Conservation (phyloP, 2,888 invertebrate genomes). For the Agonum fuliginosum region DNA sequence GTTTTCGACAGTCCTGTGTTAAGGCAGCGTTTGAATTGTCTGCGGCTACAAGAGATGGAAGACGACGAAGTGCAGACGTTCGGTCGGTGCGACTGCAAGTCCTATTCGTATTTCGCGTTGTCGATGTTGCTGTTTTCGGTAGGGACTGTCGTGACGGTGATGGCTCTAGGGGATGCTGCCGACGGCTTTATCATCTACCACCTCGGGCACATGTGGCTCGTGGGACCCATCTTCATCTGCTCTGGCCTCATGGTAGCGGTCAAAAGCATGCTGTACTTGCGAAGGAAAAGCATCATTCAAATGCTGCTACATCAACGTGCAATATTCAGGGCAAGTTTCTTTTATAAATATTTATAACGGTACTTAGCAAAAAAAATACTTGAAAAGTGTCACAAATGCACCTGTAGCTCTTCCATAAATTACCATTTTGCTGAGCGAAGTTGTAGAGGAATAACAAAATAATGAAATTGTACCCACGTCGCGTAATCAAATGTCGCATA, state of each 20-base stretch:
- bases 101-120: constrained; percentile 79
- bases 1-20: constrained; percentile 79
- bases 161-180: constrained; percentile 75
- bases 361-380: neutral
- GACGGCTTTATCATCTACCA: constrained; percentile 78
- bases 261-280: constrained; percentile 80
- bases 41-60: constrained; percentile 76
- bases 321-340: constrained; percentile 76
- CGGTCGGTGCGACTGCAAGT: constrained; percentile 80
- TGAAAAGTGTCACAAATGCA: constrained; percentile 14
- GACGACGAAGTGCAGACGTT: constrained; percentile 78
- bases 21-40: constrained; percentile 76
- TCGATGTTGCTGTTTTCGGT: constrained; percentile 79
- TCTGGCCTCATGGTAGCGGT: constrained; percentile 82
- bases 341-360: constrained; percentile 38
- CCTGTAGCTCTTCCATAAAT: constrained; percentile 10
- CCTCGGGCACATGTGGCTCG: constrained; percentile 82
- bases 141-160: constrained; percentile 79
- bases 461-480: constrained; percentile 6
- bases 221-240: constrained; percentile 81
- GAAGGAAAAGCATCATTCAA: constrained; percentile 80
- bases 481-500: constrained; percentile 23
- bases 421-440: neutral
- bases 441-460: too few relatives aligned
- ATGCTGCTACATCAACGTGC: constrained; percentile 80